Percentiles rank a stretch among this genome's conserved stretches.
phyloP scores from a whole-genome alignment of 1,140 invertebrate species.

The Drosophila sulfurigaster region DNA sequence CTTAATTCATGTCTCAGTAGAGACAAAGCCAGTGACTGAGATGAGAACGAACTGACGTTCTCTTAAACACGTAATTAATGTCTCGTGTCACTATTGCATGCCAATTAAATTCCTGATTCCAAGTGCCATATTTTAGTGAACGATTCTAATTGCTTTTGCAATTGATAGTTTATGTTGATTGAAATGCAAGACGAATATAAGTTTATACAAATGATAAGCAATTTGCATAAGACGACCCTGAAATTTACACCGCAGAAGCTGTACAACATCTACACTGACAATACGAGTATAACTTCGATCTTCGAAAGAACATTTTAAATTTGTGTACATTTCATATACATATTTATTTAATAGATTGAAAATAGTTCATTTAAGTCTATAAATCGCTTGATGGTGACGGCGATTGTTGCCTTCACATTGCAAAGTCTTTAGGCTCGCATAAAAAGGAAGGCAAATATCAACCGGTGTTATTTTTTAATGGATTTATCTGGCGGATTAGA shows the following conservation, averaged over 20 bases:
- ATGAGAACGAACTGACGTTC: slow-evolving; percentile 16
- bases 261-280: background rate
- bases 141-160: background rate
- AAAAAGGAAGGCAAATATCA: background rate
- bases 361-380: too few species aligned
- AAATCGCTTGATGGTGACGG: background rate
- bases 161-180: slow-evolving; percentile 2
- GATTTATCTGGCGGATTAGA: slow-evolving; percentile 33
- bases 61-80: slow-evolving; percentile 71
- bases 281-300: too few species aligned
- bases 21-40: background rate
- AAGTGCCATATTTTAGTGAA: slow-evolving; percentile 6
- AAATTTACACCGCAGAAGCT: background rate
- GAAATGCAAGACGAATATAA: background rate
- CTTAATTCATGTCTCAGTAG: too few species aligned
- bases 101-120: slow-evolving; percentile 55
- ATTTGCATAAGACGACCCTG: background rate
- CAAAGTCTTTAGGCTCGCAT: background rate
- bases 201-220: slow-evolving; percentile 1
- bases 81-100: slow-evolving; percentile 61
- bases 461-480: slow-evolving; percentile 33
- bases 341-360: too few species aligned
- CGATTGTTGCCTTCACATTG: background rate
- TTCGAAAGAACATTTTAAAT: too few species aligned
- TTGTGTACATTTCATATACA: too few species aligned